phyloP scores from a whole-genome alignment of 2,113 vertebrate genomes.

The Gopherus flavomarginatus region DNA sequence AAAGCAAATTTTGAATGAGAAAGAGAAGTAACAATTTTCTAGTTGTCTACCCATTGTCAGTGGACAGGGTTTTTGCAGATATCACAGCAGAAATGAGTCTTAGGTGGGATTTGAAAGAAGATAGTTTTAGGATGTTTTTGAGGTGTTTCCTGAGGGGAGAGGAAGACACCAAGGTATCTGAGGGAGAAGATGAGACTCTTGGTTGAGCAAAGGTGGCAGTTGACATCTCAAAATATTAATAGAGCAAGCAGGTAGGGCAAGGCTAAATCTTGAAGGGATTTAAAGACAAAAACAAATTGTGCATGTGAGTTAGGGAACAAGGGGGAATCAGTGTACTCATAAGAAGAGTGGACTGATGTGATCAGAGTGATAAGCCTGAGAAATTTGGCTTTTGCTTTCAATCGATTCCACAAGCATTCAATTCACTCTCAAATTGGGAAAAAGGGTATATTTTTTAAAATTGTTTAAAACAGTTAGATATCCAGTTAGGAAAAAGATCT shows the following conservation, averaged over 20 bases:
- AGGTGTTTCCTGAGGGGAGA: not conserved
- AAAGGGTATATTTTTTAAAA: not conserved
- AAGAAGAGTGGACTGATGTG: not conserved
- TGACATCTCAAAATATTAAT: accelerated
- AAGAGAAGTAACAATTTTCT: not conserved
- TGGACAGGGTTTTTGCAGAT: not conserved
- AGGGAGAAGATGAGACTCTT: not conserved
- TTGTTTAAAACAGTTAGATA: not conserved
- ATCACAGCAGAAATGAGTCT: conserved; percentile 10
- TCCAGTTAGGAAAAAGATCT: not conserved
- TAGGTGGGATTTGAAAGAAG: not conserved
- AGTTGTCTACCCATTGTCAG: not conserved
- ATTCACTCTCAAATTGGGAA: not conserved
- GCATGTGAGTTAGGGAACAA: not conserved
- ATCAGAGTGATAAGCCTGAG: not conserved
- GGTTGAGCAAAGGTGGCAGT: accelerated
- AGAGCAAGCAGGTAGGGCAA: not conserved
- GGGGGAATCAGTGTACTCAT: not conserved
- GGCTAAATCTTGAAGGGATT: not conserved
- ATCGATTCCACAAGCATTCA: too few species aligned
- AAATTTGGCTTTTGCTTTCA: not conserved
- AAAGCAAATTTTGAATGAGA: accelerated
- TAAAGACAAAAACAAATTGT: not conserved
- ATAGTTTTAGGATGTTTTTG: not conserved
- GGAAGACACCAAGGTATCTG: not conserved